Percentiles rank a stretch among this genome's conserved stretches.
Evolutionary conservation across 1,140 invertebrate genomes (phyloP).

Genomic region (Apocrypta bakeri): DNA sequence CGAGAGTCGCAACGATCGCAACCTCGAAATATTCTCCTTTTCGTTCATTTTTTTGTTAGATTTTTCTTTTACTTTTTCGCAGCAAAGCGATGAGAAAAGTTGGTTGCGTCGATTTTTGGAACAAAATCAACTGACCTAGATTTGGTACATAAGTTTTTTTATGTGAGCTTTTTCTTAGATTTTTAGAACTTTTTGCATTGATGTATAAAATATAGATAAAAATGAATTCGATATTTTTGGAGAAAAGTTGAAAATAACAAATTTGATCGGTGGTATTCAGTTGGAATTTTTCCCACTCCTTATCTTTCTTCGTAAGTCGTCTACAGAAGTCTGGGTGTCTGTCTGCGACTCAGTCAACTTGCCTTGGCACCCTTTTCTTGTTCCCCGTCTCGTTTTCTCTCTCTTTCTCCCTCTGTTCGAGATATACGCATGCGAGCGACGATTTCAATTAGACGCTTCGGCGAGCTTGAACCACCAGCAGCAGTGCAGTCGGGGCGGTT

Average conservation of each 20-base stretch:
- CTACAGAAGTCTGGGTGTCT: slow-evolving; percentile 22
- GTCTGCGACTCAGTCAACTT: slow-evolving; percentile 40
- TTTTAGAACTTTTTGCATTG: background rate
- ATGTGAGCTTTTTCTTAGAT: background rate
- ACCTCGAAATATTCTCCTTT: slow-evolving; percentile 23
- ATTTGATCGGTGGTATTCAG: background rate
- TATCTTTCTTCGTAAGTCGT: slow-evolving; percentile 24
- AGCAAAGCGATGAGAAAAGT: background rate
- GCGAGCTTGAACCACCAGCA: slow-evolving; percentile 35
- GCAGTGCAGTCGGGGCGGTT: background rate
- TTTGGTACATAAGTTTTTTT: background rate
- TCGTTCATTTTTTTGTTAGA: background rate
- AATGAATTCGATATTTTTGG: background rate
- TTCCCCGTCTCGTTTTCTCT: slow-evolving; percentile 32
- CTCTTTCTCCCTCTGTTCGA: slow-evolving; percentile 15
- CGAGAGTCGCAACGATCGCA: background rate
- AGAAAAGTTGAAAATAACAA: background rate
- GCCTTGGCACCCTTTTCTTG: slow-evolving; percentile 48
- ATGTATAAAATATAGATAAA: background rate
- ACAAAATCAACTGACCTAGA: slow-evolving; percentile 17
- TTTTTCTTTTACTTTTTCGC: background rate
- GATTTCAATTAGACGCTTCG: slow-evolving; percentile 51
- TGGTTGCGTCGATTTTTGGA: background rate
- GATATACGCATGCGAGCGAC: slow-evolving; percentile 44
- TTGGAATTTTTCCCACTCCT: background rate